Conservation (phyloP, 1,140 invertebrate genomes). For the Sipha flava region DNA sequence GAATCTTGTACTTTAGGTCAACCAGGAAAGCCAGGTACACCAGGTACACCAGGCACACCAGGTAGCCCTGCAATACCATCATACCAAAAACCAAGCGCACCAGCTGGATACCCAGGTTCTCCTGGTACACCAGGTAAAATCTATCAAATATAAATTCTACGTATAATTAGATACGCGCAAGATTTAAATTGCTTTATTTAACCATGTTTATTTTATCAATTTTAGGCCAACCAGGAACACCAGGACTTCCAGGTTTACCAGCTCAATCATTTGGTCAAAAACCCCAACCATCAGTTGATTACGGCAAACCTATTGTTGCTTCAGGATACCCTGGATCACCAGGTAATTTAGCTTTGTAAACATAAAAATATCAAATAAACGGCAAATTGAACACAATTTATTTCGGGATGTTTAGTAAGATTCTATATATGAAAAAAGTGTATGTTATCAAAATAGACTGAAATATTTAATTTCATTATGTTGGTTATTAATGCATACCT, state of each 20-base stretch:
- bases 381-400: too few species aligned
- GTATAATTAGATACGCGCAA: too few species aligned
- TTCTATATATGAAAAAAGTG: too few species aligned
- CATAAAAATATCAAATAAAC: too few species aligned
- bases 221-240: conserved; percentile 34
- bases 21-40: conserved; percentile 28
- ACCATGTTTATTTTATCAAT: background rate
- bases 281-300: conserved; percentile 1
- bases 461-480: too few species aligned
- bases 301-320: conserved; percentile 9
- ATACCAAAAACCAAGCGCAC: background rate
- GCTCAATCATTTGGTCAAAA: conserved; percentile 24
- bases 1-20: background rate
- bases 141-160: too few species aligned
- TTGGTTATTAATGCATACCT: too few species aligned
- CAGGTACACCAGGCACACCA: conserved; percentile 35
- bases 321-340: conserved; percentile 25
- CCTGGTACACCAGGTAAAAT: background rate
- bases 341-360: too few species aligned
- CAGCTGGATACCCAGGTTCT: conserved; percentile 18
- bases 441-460: too few species aligned
- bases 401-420: too few species aligned
- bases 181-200: too few species aligned
- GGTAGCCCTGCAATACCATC: conserved; percentile 2
- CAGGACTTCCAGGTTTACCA: conserved; percentile 35